Evolutionary conservation across 2,797 vertebrate genomes (phyloP).

Genomic region (Acrocephalus scirpaceus): DNA sequence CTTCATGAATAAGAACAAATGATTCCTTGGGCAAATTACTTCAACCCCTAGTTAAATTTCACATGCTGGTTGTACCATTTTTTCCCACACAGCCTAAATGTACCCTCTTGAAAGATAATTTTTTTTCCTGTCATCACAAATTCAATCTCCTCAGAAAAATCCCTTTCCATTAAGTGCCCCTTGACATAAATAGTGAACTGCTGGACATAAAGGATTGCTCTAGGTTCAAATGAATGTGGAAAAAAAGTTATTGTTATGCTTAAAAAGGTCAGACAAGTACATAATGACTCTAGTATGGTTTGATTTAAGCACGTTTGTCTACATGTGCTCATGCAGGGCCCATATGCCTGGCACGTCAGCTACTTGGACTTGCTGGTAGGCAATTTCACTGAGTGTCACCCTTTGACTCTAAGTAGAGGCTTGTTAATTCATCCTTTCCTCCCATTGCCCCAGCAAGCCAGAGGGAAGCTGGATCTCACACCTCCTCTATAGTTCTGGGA

Average conservation of each 20-base stretch:
- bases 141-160: not conserved
- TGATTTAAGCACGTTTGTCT: not conserved
- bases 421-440: not conserved
- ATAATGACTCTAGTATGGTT: not conserved
- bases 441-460: not conserved
- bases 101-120: not conserved
- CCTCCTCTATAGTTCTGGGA: not conserved
- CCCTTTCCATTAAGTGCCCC: not conserved
- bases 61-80: not conserved
- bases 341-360: not conserved
- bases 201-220: not conserved
- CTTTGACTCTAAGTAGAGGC: not conserved
- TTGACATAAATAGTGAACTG: not conserved
- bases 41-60: not conserved
- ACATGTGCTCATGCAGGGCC: not conserved
- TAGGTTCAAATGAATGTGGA: not conserved
- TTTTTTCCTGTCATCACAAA: not conserved
- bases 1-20: not conserved
- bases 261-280: not conserved
- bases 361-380: not conserved
- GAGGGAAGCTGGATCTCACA: not conserved
- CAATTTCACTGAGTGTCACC: not conserved
- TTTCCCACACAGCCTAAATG: not conserved
- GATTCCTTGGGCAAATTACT: not conserved
- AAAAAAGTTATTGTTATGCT: not conserved